These are phyloP conservation scores for Isotomurus palustris DNA, from an alignment of 2,888 invertebrate species.

Conservation along the genomic window DNA sequence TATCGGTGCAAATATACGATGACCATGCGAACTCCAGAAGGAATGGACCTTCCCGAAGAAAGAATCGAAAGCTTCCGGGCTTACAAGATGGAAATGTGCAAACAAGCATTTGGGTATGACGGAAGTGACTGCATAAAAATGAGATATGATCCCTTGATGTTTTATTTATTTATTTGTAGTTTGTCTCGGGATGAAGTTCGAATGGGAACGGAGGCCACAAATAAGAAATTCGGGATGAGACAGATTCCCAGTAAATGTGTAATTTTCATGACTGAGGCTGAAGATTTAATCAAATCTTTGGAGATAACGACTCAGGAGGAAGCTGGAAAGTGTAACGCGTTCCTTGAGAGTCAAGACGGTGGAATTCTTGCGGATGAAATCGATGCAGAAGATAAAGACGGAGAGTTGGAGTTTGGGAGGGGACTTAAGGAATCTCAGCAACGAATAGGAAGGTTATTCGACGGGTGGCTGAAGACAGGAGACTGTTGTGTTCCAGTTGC, in stretches of 20 bases:
- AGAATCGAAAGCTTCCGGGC: not conserved
- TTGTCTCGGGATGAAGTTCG: not conserved
- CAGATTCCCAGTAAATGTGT: constrained; percentile 17
- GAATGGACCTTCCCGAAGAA: not conserved
- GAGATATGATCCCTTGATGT: too few species aligned
- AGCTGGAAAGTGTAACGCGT: constrained; percentile 27
- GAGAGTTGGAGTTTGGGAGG: too few species aligned
- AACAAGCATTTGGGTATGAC: not conserved
- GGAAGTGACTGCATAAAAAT: too few species aligned
- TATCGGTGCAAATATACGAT: not conserved
- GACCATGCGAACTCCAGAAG: not conserved
- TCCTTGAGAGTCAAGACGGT: too few species aligned
- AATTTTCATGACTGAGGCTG: constrained; percentile 22
- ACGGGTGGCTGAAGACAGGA: too few species aligned
- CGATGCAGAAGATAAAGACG: too few species aligned
- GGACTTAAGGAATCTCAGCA: too few species aligned
- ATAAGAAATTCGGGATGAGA: not conserved
- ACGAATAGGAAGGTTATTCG: too few species aligned
- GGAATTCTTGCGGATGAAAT: too few species aligned
- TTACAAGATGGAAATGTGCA: not conserved
- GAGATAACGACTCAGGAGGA: constrained; percentile 16
- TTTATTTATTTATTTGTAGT: not conserved
- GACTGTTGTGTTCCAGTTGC: too few species aligned
- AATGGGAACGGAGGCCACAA: not conserved
- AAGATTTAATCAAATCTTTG: constrained; percentile 18